phyloP scores from a whole-genome alignment of 2,888 invertebrate species.

The Dasypogon diadema region DNA sequence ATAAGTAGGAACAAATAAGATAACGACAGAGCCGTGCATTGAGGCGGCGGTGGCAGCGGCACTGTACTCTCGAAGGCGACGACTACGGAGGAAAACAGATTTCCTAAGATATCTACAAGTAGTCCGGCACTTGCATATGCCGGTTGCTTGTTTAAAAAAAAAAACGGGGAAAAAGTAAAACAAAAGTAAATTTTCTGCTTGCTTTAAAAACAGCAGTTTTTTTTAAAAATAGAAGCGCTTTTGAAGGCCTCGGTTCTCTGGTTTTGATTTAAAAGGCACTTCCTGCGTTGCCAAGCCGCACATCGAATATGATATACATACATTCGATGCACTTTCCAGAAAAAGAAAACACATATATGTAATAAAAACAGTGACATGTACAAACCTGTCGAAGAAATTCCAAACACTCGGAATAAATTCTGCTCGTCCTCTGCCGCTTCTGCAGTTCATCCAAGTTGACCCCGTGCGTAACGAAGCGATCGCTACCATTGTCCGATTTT shows the following conservation, averaged over 20 bases:
- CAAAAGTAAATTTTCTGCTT: no score
- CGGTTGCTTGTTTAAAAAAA: conserved; percentile 14
- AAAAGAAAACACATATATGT: no score
- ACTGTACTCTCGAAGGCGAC: neutral
- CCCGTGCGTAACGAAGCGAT: conserved; percentile 11
- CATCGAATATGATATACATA: no score
- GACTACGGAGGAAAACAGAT: neutral
- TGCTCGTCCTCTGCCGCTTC: conserved; percentile 60
- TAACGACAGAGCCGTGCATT: neutral
- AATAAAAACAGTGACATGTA: conserved; percentile 47
- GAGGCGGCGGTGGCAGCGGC: neutral
- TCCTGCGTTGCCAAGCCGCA: no score
- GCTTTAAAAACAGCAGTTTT: neutral
- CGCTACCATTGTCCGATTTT: neutral
- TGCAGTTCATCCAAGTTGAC: conserved; percentile 60
- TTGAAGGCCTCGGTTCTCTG: conserved; percentile 4
- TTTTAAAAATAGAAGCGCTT: conserved; percentile 20
- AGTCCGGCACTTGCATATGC: neutral
- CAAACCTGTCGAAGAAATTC: conserved; percentile 65
- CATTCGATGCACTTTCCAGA: no score
- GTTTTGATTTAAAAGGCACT: conserved; percentile 1
- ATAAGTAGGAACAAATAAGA: conserved; percentile 42
- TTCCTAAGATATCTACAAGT: neutral
- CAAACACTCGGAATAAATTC: conserved; percentile 61
- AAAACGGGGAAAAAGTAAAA: conserved; percentile 7